Base-by-base conservation (phyloP, 1,140 invertebrate genomes). In the Drusus annulatus region DNA sequence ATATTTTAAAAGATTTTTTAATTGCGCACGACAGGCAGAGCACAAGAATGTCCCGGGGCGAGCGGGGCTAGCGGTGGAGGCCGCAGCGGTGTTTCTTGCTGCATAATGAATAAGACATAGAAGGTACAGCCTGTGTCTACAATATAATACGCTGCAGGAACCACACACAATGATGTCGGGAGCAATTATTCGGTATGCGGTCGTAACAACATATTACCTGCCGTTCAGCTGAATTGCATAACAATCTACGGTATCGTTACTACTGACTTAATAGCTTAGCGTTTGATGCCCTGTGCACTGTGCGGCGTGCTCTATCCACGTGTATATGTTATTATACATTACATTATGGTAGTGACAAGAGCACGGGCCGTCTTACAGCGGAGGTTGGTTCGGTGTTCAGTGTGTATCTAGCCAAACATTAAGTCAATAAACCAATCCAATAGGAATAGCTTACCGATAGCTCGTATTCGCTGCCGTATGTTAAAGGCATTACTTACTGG, bases 191-290 rank as follows among this genome's bases (percentile, higher is more conserved):
- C n/a, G 36, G 31, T 51, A 65, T 65, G 62, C 62, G 25, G 62
- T 31, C 25, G 62, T 63, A 63, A 63, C 25, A 63, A 63, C 60
- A 63, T 63, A 69, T 50, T 69, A 69, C 65, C 65, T 69, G 65
- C 50, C 65, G 65, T 69, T 69, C 50, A 19, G 36, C 36, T 45
- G 36, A 23, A 69, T 69, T 69, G 65, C 65, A 51, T 8, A 69
- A 50, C 36, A 69, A 69, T 17, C 28, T 69, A 69, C 5, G 7
- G 36, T 63, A 65, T 65, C 25, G 62, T 65, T 65, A 65, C 23
- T 31, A 65, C 16, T 6, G 62, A 65, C 25, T 65, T 65, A 65
- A 25, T 65, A 31, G 62, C 25, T 21, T 7, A 36, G 13, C 62
- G 17, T 28, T 65, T 28, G 23, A 28, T 65, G 62, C 36, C 8